Base-by-base conservation (phyloP, 2,113 vertebrate species). In the Acanthochromis polyacanthus region DNA sequence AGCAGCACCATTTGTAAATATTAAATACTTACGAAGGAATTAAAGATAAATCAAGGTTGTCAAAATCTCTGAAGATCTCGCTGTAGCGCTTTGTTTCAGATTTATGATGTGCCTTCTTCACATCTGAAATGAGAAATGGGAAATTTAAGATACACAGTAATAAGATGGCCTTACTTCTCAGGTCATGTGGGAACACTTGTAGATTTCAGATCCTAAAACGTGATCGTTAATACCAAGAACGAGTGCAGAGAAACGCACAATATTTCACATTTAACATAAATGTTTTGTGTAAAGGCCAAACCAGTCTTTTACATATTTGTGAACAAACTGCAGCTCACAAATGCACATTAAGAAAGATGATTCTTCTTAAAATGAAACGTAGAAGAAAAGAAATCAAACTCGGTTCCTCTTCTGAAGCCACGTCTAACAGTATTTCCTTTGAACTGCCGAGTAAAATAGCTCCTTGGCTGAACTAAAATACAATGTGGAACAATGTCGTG, bases 1-100 rank as follows among this genome's bases (percentile, higher is more conserved):
- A 0, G 0, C 28, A 40, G 32, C 23, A 50, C 25, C 0, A 1
- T 48, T 53, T 40, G 32, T n/a, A 51, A 22, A 55, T 22, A 25
- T 12, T 9, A 19, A 14, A n/a, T 88, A 97, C 96, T 59, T 93
- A 99, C 97, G 78, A 62, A 15, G 92, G 91, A 38, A 93, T 87
- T 5, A 98, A 60, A 1, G 95, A 95, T 60, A 99, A 94, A 55
- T 97, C 96, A 0, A 99, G 89, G 83, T 95, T 96, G 74, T 99
- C 97, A 85, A 99, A 93, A 55, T 96, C 95, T 32, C 95, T 92
- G 88, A 99, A 96, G 86, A 98, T 98, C 86, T 99, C 97, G 71
- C 97, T 98, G 94, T 96, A 98, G 46, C 97, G 92, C 82, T 96
- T 96, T 46, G 81, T 89, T 75, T 97, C 95, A 4, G 84, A 83